Conservation (phyloP, 2,113 vertebrate genomes). For the Aegotheles bennettii region DNA sequence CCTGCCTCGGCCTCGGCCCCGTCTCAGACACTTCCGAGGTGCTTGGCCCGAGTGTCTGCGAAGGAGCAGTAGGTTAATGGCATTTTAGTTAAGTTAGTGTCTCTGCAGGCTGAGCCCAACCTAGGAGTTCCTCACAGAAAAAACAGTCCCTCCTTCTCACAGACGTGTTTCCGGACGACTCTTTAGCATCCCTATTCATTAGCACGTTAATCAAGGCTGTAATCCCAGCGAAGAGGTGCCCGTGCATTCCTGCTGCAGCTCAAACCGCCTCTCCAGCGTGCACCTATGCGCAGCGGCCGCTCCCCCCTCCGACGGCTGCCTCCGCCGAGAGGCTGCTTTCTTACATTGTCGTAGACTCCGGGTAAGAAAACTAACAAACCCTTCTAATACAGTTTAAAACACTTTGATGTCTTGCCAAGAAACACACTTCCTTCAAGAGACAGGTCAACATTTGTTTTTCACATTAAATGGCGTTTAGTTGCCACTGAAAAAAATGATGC, state of each 20-base stretch:
- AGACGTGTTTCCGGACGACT: conserved; percentile 39
- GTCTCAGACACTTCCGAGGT: not conserved
- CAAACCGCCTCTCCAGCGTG: not conserved
- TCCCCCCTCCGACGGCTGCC: not conserved
- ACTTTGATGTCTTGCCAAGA: conserved; percentile 81
- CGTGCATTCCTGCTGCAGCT: not conserved
- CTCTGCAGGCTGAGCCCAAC: conserved; percentile 27
- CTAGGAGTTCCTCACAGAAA: conserved; percentile 42
- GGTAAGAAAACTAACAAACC: conserved; percentile 70
- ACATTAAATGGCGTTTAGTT: conserved; percentile 83
- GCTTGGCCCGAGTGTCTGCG: not conserved
- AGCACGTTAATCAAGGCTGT: conserved; percentile 46
- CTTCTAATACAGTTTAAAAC: conserved; percentile 69
- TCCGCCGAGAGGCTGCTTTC: not conserved
- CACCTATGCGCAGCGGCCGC: not conserved
- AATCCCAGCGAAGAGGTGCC: conserved; percentile 12
- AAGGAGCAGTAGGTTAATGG: conserved; percentile 46
- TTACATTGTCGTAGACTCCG: conserved; percentile 37
- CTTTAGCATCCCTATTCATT: conserved; percentile 67
- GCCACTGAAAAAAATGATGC: conserved; percentile 76
- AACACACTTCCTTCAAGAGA: conserved; percentile 77
- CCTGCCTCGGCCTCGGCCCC: not conserved
- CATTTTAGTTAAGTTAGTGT: conserved; percentile 33
- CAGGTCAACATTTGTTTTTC: conserved; percentile 88
- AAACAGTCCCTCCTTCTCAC: conserved; percentile 44